Conservation (phyloP, 2,113 vertebrate species). For the Proterorhinus semilunaris region DNA sequence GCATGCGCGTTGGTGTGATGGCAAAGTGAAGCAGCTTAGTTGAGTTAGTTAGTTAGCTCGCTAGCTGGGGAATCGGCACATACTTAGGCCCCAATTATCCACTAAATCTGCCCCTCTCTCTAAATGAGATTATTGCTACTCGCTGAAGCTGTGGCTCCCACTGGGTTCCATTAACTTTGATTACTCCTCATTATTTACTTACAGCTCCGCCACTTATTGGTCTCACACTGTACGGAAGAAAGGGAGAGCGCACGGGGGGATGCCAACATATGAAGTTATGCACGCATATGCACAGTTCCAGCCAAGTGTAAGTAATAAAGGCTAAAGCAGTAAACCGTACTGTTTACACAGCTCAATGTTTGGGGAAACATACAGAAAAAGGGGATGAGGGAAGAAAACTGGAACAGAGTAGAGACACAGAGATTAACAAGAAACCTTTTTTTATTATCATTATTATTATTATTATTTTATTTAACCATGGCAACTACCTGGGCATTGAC, state of each 20-base stretch:
- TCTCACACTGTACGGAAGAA: conserved; percentile 42
- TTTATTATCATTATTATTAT: too few species aligned
- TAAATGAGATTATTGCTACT: conserved; percentile 82
- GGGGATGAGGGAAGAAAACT: neutral
- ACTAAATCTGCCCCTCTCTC: conserved; percentile 79
- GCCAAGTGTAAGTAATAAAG: conserved; percentile 41
- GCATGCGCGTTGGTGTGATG: conserved; percentile 56
- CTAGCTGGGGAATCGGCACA: conserved; percentile 76
- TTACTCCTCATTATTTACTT: conserved; percentile 87
- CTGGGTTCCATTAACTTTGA: conserved; percentile 84
- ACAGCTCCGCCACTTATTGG: conserved; percentile 79
- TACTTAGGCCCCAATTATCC: conserved; percentile 81
- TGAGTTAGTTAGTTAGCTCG: conserved; percentile 70
- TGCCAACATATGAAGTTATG: conserved; percentile 36
- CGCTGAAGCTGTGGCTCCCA: conserved; percentile 77
- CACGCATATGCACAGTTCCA: conserved; percentile 24
- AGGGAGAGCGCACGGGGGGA: neutral
- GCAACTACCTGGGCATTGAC: too few species aligned
- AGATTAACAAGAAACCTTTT: conserved; percentile 7
- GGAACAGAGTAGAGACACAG: conserved; percentile 10
- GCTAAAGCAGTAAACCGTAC: neutral
- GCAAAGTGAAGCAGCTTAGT: conserved; percentile 61
- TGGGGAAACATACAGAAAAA: neutral
- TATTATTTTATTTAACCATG: neutral
- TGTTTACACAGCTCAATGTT: conserved; percentile 10